Conservation (phyloP, 2,113 vertebrate species). For the Pogona vitticeps region DNA sequence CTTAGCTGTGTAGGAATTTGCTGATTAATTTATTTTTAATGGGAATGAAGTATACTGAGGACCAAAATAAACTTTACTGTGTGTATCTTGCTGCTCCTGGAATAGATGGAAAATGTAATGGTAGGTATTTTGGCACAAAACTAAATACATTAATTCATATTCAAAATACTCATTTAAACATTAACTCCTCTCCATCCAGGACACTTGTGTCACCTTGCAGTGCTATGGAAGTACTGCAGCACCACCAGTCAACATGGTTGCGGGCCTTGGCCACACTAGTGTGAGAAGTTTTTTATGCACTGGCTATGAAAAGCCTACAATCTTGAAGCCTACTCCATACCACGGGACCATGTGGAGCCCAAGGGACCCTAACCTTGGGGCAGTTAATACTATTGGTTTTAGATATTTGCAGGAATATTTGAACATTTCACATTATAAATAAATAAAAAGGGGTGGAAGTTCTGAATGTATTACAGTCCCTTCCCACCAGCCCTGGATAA, state of each 20-base stretch:
- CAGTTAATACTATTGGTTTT: too few species aligned
- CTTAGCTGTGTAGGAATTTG: slow-evolving; percentile 83
- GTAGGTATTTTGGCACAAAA: slow-evolving; percentile 80
- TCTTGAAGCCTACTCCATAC: background rate
- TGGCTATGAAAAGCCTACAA: background rate
- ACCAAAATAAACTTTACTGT: slow-evolving; percentile 85
- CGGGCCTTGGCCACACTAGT: accelerated
- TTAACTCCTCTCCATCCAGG: slow-evolving; percentile 70
- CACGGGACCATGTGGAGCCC: background rate
- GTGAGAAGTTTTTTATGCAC: background rate
- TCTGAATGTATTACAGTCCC: too few species aligned
- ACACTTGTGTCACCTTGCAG: slow-evolving; percentile 61
- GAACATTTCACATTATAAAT: too few species aligned
- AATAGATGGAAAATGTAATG: slow-evolving; percentile 87
- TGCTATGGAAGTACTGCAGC: slow-evolving; percentile 29
- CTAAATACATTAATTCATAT: slow-evolving; percentile 79
- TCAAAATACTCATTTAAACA: slow-evolving; percentile 78
- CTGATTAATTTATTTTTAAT: slow-evolving; percentile 90
- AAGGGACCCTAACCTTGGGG: accelerated
- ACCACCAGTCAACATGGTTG: background rate
- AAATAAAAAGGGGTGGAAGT: too few species aligned
- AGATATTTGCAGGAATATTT: too few species aligned
- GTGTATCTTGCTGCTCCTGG: slow-evolving; percentile 83
- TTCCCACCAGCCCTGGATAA: too few species aligned
- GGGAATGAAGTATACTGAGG: slow-evolving; percentile 81